Conservation (phyloP, 1,140 invertebrate genomes). For the Drosophila pruinosa region DNA sequence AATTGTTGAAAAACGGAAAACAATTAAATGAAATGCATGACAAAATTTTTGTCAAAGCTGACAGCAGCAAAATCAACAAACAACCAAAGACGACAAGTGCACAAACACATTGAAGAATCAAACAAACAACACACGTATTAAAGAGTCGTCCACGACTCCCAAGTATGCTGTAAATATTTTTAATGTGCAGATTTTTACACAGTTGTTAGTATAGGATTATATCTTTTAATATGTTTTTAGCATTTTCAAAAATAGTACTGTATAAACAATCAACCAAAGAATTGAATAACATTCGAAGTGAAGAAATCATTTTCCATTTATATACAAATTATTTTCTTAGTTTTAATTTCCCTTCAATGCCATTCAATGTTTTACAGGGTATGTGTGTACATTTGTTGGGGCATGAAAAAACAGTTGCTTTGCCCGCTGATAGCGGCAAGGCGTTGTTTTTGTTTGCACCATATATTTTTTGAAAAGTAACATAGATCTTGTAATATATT, state of each 20-base stretch:
- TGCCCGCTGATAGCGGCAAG: background rate
- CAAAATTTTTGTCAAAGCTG: slow-evolving; percentile 23
- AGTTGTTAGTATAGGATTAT: background rate
- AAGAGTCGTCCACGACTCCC: background rate
- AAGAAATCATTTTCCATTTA: too few relatives aligned
- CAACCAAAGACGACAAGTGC: slow-evolving; percentile 17
- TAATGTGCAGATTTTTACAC: too few relatives aligned
- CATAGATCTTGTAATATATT: slow-evolving; percentile 30
- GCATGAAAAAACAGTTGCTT: slow-evolving; percentile 5
- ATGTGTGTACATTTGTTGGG: background rate
- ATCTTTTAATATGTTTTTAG: background rate
- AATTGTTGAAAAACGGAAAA: slow-evolving; percentile 20
- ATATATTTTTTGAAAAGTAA: slow-evolving; percentile 6
- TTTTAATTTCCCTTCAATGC: too few relatives aligned
- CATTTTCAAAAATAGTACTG: too few relatives aligned
- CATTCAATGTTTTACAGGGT: background rate
- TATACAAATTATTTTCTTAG: too few relatives aligned
- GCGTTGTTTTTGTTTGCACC: slow-evolving; percentile 4
- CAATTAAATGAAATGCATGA: slow-evolving; percentile 32
- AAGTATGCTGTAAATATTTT: background rate
- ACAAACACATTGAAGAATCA: slow-evolving; percentile 9
- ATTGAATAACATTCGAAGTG: too few relatives aligned
- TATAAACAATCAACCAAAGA: too few relatives aligned
- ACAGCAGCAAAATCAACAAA: slow-evolving; percentile 8
- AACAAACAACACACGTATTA: background rate